Conservation (phyloP, 2,888 invertebrate species). For the Parthenolecanium corni region DNA sequence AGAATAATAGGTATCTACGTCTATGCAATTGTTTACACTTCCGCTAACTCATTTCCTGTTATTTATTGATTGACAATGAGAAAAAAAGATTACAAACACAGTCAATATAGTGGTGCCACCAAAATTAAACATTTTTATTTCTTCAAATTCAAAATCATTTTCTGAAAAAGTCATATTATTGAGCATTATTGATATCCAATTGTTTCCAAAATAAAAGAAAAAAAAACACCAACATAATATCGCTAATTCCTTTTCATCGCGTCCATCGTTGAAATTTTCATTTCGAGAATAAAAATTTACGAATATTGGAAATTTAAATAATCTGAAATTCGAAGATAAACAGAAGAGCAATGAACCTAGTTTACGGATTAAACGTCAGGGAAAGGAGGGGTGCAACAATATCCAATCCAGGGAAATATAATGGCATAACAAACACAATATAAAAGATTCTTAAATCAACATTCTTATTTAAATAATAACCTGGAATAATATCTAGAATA, state of each 20-base stretch:
- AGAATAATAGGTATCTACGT: not conserved
- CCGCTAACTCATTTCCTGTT: too few relatives aligned
- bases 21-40: too few relatives aligned
- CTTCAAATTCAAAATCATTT: too few relatives aligned
- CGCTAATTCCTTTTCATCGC: too few relatives aligned
- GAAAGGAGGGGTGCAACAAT: not conserved
- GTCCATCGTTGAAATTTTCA: not conserved
- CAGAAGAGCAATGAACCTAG: not conserved
- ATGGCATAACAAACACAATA: not conserved
- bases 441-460: slow-evolving; percentile 14
- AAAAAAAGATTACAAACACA: too few relatives aligned
- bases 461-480: slow-evolving; percentile 24
- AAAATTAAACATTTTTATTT: too few relatives aligned
- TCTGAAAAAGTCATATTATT: too few relatives aligned
- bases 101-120: too few relatives aligned
- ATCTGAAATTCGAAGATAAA: not conserved
- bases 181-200: too few relatives aligned
- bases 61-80: too few relatives aligned
- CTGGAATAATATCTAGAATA: slow-evolving; percentile 24
- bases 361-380: not conserved
- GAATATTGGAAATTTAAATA: slow-evolving; percentile 2
- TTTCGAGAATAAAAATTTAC: not conserved
- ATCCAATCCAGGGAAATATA: slow-evolving; percentile 1
- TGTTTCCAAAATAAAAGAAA: too few relatives aligned
- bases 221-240: too few relatives aligned